Conservation (phyloP, 2,797 vertebrate species). For the Halcyon chelicuti region DNA sequence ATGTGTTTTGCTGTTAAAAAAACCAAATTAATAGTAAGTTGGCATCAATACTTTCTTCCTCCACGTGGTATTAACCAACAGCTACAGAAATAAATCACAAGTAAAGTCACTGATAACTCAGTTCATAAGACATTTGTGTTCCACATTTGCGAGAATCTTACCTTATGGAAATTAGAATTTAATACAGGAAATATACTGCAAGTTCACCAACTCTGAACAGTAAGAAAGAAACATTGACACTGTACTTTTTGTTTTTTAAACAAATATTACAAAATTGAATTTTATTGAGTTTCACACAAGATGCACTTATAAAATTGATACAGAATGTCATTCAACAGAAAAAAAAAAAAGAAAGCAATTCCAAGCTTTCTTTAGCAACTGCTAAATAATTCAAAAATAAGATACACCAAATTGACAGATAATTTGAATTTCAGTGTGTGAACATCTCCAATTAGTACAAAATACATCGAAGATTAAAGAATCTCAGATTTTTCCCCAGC, state of each 20-base stretch:
- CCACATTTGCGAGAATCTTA: neutral
- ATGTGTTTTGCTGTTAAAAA: neutral
- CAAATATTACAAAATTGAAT: conserved; percentile 86
- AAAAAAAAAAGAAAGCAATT: conserved; percentile 71
- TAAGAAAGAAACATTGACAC: conserved; percentile 59
- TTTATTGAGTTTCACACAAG: conserved; percentile 86
- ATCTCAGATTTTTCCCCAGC: conserved; percentile 32
- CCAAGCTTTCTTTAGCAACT: conserved; percentile 69
- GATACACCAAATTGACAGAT: conserved; percentile 63
- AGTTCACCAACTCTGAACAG: neutral
- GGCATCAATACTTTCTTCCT: neutral
- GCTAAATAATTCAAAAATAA: conserved; percentile 71
- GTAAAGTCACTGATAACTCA: neutral
- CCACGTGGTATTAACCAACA: neutral
- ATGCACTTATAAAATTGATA: conserved; percentile 87
- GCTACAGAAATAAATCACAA: neutral
- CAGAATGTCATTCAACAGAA: conserved; percentile 80
- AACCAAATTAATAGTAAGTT: neutral
- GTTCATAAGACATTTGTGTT: rapidly evolving
- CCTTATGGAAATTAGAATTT: neutral
- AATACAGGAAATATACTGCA: neutral
- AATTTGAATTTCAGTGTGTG: conserved; percentile 61
- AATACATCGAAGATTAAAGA: conserved; percentile 31
- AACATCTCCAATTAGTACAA: conserved; percentile 68
- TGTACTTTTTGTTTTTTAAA: conserved; percentile 73